A percentile compares a stretch with the other conserved stretches of the same genome.
Evolutionary conservation across 2,888 invertebrate genomes (phyloP).

Genomic region (Cerastoderma edule): DNA sequence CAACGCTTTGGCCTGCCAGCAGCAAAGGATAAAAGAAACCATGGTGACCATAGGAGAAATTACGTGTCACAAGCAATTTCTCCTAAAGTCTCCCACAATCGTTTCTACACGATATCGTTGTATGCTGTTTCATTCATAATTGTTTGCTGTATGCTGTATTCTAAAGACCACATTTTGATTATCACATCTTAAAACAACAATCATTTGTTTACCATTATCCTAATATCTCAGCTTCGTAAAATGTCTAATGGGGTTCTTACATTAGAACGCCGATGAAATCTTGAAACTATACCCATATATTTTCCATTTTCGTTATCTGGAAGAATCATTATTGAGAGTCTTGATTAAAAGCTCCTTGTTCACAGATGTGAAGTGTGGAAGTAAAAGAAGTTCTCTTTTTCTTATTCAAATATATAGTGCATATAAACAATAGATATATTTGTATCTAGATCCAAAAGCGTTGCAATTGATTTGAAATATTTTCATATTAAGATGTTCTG

Average conservation of each 20-base stretch:
- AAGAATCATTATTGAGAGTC: too few relatives aligned
- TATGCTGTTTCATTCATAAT: neutral
- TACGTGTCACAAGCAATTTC: conserved; percentile 1
- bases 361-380: too few relatives aligned
- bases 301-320: too few relatives aligned
- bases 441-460: too few relatives aligned
- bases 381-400: too few relatives aligned
- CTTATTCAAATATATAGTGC: too few relatives aligned
- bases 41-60: neutral
- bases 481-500: too few relatives aligned
- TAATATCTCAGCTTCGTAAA: neutral
- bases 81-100: neutral
- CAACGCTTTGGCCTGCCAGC: too few relatives aligned
- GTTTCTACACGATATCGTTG: neutral
- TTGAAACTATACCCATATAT: too few relatives aligned
- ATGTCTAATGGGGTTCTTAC: neutral
- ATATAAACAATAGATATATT: too few relatives aligned
- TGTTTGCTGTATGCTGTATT: neutral
- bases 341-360: too few relatives aligned
- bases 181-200: neutral
- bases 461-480: too few relatives aligned
- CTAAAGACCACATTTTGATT: neutral
- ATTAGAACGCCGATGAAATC: neutral
- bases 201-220: neutral
- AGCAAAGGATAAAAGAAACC: neutral